Base-by-base conservation (phyloP, 1,140 invertebrate species). In the Aradophagus sp. region DNA sequence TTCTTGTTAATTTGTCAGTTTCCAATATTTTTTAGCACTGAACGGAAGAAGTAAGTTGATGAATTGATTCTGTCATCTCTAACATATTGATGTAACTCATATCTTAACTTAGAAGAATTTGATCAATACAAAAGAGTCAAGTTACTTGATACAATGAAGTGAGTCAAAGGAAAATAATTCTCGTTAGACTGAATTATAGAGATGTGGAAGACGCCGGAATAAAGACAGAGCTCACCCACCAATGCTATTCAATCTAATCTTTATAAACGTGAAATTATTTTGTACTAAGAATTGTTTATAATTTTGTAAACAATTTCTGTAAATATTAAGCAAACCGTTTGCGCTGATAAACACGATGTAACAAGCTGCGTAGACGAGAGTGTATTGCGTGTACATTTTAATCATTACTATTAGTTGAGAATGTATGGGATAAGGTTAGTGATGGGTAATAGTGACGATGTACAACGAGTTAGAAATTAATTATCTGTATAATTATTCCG, bases 401-500 rank as follows among this genome's bases (percentile, higher is more conserved):
- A 69, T 73, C 74, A 63, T 68, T 70, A 62, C 47, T 67, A 65
- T 71, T 65, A 63, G 47, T 66, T 71, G 55, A 73, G 56, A 47
- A 67, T 76, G 59, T 78, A 77, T 75, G n/a, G 2, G 67, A 23
- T 79, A 77, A 75, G 78, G 78, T 75, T 80, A 67, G 52, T 55
- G 44, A 75, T 69, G 61, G 69, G 52, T 77, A 80, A 78, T 48
- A 58, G 39, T 78, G 80, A 83, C 69, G 63, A 81, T 81, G 81
- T 84, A 83, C 82, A 84, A 84, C 81, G 82, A 84, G 62, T 73
- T 84, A 83, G 80, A 26, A 75, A 75, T 47, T 80, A 82, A 73
- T 31, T 56, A 59, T 31, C 38, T 84, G 77, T 81, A 84, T 73
- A 58, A 76, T 80, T 31, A 77, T 34, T 29, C 27, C 27, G 10